Conservation (phyloP, 2,888 invertebrate species). For the Sarcophaga subvicina region DNA sequence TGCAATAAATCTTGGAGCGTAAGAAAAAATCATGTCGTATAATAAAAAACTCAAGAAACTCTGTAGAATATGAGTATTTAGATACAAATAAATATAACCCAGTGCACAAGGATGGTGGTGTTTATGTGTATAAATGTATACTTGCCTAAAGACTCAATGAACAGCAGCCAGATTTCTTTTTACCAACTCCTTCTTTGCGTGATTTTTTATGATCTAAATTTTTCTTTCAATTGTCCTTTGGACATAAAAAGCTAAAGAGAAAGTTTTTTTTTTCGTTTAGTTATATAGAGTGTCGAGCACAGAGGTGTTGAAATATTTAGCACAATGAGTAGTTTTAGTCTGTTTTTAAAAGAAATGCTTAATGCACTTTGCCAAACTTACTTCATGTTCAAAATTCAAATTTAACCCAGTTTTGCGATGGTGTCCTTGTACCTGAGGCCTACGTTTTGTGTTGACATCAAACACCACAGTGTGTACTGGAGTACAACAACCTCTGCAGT, state of each 20-base stretch:
- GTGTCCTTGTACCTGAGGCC: too few species aligned
- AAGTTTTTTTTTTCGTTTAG: neutral
- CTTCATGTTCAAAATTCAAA: too few species aligned
- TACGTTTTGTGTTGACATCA: too few species aligned
- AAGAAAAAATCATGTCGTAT: conserved; percentile 38
- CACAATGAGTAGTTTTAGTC: too few species aligned
- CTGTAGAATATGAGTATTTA: conserved; percentile 5
- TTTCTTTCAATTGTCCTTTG: neutral
- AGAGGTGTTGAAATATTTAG: neutral
- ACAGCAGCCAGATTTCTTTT: neutral
- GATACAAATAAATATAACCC: neutral
- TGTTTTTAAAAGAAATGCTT: too few species aligned
- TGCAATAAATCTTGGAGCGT: conserved; percentile 53
- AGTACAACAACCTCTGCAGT: too few species aligned
- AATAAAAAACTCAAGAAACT: conserved; percentile 15
- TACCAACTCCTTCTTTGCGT: conserved; percentile 2
- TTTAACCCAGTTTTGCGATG: too few species aligned
- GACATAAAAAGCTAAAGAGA: neutral
- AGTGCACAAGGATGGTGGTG: too few species aligned
- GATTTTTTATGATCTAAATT: neutral
- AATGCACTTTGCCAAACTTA: too few species aligned
- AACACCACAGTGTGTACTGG: too few species aligned
- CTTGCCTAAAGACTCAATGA: neutral
- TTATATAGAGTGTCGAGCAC: neutral
- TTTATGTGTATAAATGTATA: neutral